Percentiles rank a stretch among this genome's conserved stretches.
Conservation (phyloP, 2,797 vertebrate genomes). For the Menidia menidia region DNA sequence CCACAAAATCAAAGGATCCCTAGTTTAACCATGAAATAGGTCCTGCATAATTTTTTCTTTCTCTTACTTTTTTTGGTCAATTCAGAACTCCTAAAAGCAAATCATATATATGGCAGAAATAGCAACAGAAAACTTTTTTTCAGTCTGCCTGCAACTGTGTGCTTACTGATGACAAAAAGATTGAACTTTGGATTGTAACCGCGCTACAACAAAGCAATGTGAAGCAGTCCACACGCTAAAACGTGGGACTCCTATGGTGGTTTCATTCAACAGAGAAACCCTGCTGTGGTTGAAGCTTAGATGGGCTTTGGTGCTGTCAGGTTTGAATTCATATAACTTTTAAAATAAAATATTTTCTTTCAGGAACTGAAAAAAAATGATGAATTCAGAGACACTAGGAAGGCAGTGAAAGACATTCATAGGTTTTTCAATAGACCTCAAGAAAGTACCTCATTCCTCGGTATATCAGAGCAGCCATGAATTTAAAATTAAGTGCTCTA, state of each 20-base stretch:
- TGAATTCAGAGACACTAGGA: slow-evolving; percentile 37
- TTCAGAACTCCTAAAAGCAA: not conserved
- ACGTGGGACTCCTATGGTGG: slow-evolving; percentile 14
- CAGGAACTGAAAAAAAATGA: slow-evolving; percentile 59
- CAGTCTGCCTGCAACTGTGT: not conserved
- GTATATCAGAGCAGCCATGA: not conserved
- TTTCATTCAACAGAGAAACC: slow-evolving; percentile 27
- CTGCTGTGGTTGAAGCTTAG: slow-evolving; percentile 22
- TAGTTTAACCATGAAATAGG: not conserved
- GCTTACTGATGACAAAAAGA: not conserved
- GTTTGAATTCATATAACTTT: slow-evolving; percentile 45
- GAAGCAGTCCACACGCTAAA: slow-evolving; percentile 9
- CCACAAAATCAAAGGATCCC: not conserved
- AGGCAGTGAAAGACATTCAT: slow-evolving; percentile 27
- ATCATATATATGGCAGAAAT: slow-evolving; percentile 4
- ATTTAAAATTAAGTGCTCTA: not conserved
- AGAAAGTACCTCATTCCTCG: not conserved
- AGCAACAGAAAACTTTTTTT: not conserved
- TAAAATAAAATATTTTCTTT: slow-evolving; percentile 54
- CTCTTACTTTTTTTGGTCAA: not conserved
- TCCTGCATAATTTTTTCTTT: not conserved
- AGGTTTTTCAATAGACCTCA: not conserved
- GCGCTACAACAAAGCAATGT: not conserved
- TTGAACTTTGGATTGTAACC: not conserved
- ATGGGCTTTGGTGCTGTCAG: slow-evolving; percentile 40